Percentiles rank a stretch among this genome's conserved stretches.
Conservation (phyloP, 2,888 invertebrate species). For the Agonopterix arenella region DNA sequence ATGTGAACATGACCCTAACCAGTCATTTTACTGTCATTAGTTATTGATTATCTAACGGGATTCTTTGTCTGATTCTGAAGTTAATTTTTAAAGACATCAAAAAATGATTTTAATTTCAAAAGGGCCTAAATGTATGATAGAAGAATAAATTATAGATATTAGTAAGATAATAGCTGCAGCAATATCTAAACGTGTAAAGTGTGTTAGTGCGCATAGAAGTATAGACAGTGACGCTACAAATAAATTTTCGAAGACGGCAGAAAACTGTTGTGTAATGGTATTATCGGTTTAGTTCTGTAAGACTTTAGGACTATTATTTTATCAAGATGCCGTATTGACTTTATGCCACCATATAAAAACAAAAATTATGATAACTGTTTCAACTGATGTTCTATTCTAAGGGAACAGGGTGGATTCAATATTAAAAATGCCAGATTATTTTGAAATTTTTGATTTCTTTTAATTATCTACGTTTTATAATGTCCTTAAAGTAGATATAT, state of each 20-base stretch:
- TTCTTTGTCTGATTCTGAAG: neutral
- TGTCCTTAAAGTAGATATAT: constrained; percentile 78
- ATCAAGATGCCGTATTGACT: constrained; percentile 7
- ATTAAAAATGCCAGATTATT: constrained; percentile 74
- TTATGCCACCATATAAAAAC: constrained; percentile 55
- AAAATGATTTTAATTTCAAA: neutral
- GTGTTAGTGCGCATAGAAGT: too few species aligned
- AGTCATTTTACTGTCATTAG: neutral
- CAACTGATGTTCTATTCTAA: constrained; percentile 24
- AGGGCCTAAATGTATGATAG: neutral
- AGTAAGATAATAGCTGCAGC: too few species aligned
- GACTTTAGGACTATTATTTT: constrained; percentile 62
- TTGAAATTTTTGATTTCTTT: constrained; percentile 78
- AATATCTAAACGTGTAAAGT: too few species aligned
- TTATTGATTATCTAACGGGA: too few species aligned
- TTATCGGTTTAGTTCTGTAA: constrained; percentile 39
- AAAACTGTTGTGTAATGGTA: too few species aligned
- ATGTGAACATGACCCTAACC: neutral
- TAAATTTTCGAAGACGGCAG: neutral
- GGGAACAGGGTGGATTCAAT: constrained; percentile 38
- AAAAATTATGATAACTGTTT: constrained; percentile 64
- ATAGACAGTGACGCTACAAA: too few species aligned
- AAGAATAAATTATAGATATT: neutral
- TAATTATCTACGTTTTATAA: constrained; percentile 79
- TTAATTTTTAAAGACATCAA: neutral